These are phyloP conservation scores for Amblyornis subalaris DNA, from an alignment of 2,113 vertebrate species.

Conservation along the genomic window DNA sequence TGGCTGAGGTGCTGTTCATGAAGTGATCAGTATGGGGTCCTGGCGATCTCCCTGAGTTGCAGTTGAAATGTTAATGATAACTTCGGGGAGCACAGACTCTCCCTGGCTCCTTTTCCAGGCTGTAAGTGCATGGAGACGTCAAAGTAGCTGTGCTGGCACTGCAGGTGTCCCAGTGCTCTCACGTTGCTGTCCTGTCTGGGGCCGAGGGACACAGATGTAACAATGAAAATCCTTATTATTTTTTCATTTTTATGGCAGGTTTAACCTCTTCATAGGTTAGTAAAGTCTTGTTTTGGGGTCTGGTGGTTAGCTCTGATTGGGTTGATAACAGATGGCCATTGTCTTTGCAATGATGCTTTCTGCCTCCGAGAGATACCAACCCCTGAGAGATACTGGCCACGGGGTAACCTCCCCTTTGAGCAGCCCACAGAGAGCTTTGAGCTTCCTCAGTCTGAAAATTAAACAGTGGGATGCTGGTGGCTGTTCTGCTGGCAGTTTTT, in stretches of 20 bases:
- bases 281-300: not conserved
- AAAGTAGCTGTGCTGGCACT: not conserved
- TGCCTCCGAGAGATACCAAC: not conserved
- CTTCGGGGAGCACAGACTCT: not conserved
- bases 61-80: not conserved
- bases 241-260: not conserved
- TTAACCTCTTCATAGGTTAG: not conserved
- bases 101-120: not conserved
- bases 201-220: not conserved
- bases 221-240: not conserved
- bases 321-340: not conserved
- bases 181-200: not conserved
- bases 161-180: not conserved
- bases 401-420: not conserved
- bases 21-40: not conserved
- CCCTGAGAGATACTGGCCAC: not conserved
- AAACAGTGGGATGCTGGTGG: not conserved
- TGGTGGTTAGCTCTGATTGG: not conserved
- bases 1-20: not conserved
- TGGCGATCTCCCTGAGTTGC: not conserved
- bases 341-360: not conserved
- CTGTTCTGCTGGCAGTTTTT: constrained; percentile 20
- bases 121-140: not conserved
- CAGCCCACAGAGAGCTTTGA: not conserved
- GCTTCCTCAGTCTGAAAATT: constrained; percentile 18